phyloP scores from a whole-genome alignment of 2,888 invertebrate genomes.

The Nemapogon koenigi region DNA sequence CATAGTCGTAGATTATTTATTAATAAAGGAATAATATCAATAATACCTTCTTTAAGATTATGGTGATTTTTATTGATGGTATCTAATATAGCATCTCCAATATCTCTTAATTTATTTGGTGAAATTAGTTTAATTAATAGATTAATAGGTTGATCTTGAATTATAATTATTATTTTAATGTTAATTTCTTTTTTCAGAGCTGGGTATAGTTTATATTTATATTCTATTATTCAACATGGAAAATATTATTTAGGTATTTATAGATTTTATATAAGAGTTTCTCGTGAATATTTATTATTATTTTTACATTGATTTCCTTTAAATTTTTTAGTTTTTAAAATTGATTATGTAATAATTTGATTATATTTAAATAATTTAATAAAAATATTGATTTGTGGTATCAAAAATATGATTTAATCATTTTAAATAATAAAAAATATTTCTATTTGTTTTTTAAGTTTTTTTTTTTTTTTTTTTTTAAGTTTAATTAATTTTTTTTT shows the following conservation, averaged over 20 bases:
- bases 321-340: slow-evolving; percentile 67
- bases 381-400: slow-evolving; percentile 73
- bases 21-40: slow-evolving; percentile 69
- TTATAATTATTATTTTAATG: slow-evolving; percentile 58
- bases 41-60: slow-evolving; percentile 63
- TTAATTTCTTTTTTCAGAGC: slow-evolving; percentile 70
- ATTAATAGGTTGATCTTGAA: slow-evolving; percentile 54
- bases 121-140: slow-evolving; percentile 71
- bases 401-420: slow-evolving; percentile 61
- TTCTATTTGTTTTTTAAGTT: slow-evolving; percentile 4
- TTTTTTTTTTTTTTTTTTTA: slow-evolving; percentile 42
- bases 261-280: slow-evolving; percentile 49
- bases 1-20: slow-evolving; percentile 67
- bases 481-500: slow-evolving; percentile 41
- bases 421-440: slow-evolving; percentile 45
- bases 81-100: slow-evolving; percentile 71
- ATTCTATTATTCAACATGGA: slow-evolving; percentile 69
- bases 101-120: slow-evolving; percentile 70
- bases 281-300: slow-evolving; percentile 67
- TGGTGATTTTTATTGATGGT: slow-evolving; percentile 71
- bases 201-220: slow-evolving; percentile 70
- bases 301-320: slow-evolving; percentile 69
- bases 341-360: slow-evolving; percentile 55
- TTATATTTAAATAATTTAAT: slow-evolving; percentile 71
- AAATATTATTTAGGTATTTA: slow-evolving; percentile 51